Evolutionary conservation across 2,888 invertebrate species (phyloP), one percentile per base, ranked within the genome.

Genomic region (Clanis bilineata): DNA sequence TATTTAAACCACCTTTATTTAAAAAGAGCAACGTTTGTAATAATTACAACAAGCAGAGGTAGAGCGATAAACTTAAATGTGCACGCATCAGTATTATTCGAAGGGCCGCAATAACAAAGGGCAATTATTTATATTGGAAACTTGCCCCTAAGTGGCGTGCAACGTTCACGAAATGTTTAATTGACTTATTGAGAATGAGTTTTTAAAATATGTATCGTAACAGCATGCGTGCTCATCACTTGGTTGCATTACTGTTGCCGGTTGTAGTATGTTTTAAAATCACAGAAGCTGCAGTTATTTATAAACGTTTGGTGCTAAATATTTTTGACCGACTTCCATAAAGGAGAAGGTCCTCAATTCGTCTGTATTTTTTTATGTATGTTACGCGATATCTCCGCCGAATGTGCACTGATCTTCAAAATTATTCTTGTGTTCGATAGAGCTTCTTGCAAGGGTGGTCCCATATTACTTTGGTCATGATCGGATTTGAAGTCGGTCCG

Each of bases 151-250:
- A 89, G 88, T 90, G 86, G 88, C 89, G 88, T 85, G 88, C 86
- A 77, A 74, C 72, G 74, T 74, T 76, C 79, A 87, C 85, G 80
- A 82, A 86, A 83, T 82, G 83, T 87, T 90, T 91, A 90, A 91
- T 92, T 92, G 91, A 92, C 92, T 91, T 91, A 92, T 91, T 88
- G 90, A 90, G 90, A 88, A 90, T 86, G 83, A 77, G 81, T 88
- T 90, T 88, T 87, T 79, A 79, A 86, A 85, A 86, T 83, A 89
- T 87, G 85, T 85, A 84, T 82, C 82, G 78, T 67, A 82, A 71
- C 88, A 86, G 85, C 65, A 71, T 76, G 77, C 77, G 69, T 76
- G 82, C 82, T 81, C 85, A 83, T 82, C 82, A 80, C 66, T 74
- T 73, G 72, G 59, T 65, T 65, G 58, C 66, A 57, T 62, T 36